Conservation (phyloP, 2,113 vertebrate genomes). For the Cercocebus atys region DNA sequence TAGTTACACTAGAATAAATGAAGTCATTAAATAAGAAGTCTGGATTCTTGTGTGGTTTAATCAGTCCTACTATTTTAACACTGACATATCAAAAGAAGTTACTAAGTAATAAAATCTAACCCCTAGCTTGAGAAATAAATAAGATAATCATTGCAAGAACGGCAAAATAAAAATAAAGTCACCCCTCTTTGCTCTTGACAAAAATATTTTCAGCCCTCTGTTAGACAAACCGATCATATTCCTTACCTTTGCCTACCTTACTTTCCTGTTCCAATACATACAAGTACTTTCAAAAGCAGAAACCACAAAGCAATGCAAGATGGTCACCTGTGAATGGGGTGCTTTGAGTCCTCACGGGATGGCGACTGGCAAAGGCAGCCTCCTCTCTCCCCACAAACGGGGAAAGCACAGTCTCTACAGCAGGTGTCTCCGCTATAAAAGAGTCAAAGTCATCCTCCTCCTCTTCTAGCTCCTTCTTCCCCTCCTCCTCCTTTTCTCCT, state of each 20-base stretch:
- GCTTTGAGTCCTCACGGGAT: conserved; percentile 78
- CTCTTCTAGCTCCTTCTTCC: conserved; percentile 27
- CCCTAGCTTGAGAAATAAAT: not conserved
- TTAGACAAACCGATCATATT: accelerated
- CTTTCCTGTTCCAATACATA: accelerated
- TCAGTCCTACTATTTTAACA: not conserved
- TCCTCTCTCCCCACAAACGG: conserved; percentile 86
- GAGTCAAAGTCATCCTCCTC: conserved; percentile 90
- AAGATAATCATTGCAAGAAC: not conserved
- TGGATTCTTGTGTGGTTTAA: not conserved
- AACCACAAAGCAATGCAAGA: not conserved
- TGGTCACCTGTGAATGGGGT: conserved; percentile 93
- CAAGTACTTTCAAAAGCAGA: not conserved
- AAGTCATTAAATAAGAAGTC: not conserved
- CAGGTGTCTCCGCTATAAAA: conserved; percentile 88
- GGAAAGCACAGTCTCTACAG: conserved; percentile 84
- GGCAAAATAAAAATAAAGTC: not conserved
- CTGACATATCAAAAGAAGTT: not conserved
- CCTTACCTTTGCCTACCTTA: not conserved
- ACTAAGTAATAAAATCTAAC: not conserved
- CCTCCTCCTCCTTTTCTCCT: not conserved
- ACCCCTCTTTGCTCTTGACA: not conserved
- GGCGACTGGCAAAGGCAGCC: conserved; percentile 49
- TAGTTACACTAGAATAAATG: not conserved
- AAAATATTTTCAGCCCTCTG: not conserved